Conservation (phyloP, 2,113 vertebrate genomes). For the Microcebus murinus region DNA sequence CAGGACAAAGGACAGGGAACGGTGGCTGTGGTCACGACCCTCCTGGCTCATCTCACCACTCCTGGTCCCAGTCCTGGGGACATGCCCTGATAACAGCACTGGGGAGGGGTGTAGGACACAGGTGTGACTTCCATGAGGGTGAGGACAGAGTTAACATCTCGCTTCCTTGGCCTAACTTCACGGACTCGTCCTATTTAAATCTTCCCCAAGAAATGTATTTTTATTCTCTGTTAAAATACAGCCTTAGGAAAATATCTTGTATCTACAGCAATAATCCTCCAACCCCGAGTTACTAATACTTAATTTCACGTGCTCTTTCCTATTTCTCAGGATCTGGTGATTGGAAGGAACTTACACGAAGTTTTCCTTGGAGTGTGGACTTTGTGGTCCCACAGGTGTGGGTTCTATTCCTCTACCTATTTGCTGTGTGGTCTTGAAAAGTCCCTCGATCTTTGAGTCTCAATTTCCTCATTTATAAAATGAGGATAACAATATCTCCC, state of each 20-base stretch:
- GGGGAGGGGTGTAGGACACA: no score
- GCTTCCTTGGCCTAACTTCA: not conserved
- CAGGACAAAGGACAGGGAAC: not conserved
- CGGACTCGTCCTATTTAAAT: not conserved
- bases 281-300: not conserved
- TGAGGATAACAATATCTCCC: not conserved
- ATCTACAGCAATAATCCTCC: not conserved
- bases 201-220: not conserved
- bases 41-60: no score
- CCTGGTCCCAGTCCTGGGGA: not conserved
- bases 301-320: not conserved
- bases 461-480: not conserved
- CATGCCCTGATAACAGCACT: not conserved
- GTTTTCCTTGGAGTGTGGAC: not conserved
- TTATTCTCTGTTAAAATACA: constrained; percentile 11
- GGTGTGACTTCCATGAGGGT: not conserved
- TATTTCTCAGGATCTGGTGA: not conserved
- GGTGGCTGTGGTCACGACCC: fast-evolving
- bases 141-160: not conserved
- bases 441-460: not conserved
- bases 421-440: not conserved
- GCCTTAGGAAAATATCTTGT: not conserved
- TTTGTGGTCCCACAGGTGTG: not conserved
- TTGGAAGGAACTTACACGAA: not conserved
- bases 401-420: not conserved